A percentile compares a stretch with the other conserved stretches of the same genome.
phyloP scores from a whole-genome alignment of 1,140 invertebrate genomes.

The Zaprionus gabonicus region DNA sequence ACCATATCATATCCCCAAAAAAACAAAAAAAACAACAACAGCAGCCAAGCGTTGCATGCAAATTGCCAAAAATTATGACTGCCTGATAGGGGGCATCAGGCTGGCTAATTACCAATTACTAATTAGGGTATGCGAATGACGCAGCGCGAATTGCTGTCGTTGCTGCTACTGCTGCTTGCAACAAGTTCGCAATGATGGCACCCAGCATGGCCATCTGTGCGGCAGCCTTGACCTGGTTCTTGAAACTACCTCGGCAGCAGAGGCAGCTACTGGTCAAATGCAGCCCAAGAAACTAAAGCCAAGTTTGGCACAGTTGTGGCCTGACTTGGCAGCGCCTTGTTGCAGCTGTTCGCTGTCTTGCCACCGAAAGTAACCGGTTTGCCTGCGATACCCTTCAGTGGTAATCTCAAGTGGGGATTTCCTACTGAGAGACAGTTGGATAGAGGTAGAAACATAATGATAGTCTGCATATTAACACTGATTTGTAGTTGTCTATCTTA shows the following conservation, averaged over 20 bases:
- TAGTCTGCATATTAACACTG: too few relatives aligned
- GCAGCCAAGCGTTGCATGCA: constrained; percentile 66
- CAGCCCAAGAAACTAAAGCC: constrained; percentile 26
- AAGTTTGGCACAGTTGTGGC: constrained; percentile 28
- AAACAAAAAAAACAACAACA: constrained; percentile 14
- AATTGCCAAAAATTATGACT: constrained; percentile 71
- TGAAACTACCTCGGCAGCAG: constrained; percentile 45
- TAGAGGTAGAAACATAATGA: too few relatives aligned
- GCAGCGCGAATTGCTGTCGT: not conserved
- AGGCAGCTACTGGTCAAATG: constrained; percentile 42
- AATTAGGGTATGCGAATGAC: constrained; percentile 1
- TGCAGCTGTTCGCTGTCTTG: constrained; percentile 53
- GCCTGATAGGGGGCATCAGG: constrained; percentile 44
- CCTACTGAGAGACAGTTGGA: too few relatives aligned
- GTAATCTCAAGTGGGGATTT: not conserved
- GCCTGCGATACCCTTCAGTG: constrained; percentile 9
- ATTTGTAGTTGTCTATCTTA: too few relatives aligned
- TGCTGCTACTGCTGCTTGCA: constrained; percentile 18
- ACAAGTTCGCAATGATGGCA: constrained; percentile 60
- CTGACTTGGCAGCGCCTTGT: constrained; percentile 21
- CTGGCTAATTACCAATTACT: constrained; percentile 57
- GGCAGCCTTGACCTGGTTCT: constrained; percentile 73
- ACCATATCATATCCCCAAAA: constrained; percentile 25
- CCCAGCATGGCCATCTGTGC: constrained; percentile 46
- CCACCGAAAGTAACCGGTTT: constrained; percentile 39